phyloP scores from a whole-genome alignment of 2,797 vertebrate species.

The Rhynchotus rufescens region DNA sequence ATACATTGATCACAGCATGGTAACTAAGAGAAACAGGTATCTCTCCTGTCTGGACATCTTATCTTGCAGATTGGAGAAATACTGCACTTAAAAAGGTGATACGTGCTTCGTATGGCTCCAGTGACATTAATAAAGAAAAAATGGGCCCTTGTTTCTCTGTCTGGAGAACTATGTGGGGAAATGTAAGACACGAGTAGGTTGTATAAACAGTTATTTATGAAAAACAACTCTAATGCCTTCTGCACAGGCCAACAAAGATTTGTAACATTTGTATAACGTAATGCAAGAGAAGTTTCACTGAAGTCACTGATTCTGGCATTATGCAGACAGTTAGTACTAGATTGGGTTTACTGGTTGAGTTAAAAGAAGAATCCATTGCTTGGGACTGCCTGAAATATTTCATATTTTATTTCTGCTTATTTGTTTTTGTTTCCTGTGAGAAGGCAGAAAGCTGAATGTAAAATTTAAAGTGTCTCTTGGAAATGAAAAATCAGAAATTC shows the following conservation, averaged over 20 bases:
- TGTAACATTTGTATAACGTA: background rate
- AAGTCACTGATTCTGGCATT: background rate
- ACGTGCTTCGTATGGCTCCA: background rate
- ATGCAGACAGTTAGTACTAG: background rate
- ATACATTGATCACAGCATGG: constrained; percentile 2
- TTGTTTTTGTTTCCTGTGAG: background rate
- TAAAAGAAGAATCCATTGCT: background rate
- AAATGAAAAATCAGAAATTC: background rate
- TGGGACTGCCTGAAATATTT: background rate
- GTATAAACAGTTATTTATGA: background rate
- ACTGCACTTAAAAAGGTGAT: background rate
- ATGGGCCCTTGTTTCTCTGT: background rate
- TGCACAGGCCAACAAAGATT: background rate
- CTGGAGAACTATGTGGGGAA: background rate
- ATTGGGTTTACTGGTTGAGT: background rate
- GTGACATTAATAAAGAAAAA: background rate
- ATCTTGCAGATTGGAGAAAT: background rate
- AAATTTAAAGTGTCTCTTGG: background rate
- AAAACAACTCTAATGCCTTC: background rate
- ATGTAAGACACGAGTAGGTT: background rate
- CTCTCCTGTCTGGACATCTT: background rate
- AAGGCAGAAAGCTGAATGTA: background rate
- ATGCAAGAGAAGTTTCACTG: background rate
- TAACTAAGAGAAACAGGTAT: constrained; percentile 7
- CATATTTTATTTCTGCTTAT: background rate